Evolutionary conservation across 2,888 invertebrate genomes (phyloP).

Genomic region (Torymus aiolomorphi): DNA sequence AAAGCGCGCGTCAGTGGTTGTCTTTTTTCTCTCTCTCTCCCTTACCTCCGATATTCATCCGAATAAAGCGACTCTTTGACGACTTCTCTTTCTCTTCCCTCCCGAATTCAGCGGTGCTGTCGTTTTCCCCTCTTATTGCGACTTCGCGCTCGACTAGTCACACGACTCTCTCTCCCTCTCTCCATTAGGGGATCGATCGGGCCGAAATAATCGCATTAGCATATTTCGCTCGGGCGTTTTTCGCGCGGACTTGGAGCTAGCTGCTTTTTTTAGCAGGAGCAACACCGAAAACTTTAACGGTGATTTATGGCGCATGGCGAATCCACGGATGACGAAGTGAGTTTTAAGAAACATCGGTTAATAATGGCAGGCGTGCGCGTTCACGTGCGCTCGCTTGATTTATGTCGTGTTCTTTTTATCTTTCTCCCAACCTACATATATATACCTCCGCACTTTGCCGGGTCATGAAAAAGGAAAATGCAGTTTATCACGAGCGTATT

Average conservation of each 20-base stretch:
- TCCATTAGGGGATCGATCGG: background rate
- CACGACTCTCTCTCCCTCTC: background rate
- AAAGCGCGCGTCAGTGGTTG: too few species aligned
- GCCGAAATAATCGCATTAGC: background rate
- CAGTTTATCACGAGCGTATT: slow-evolving; percentile 33
- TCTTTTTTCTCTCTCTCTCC: background rate
- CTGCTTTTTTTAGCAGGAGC: too few species aligned
- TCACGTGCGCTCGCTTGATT: slow-evolving; percentile 11
- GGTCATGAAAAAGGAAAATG: slow-evolving; percentile 14
- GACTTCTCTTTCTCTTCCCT: background rate
- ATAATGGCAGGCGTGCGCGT: slow-evolving; percentile 10
- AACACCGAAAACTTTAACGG: background rate
- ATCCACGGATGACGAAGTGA: slow-evolving; percentile 19
- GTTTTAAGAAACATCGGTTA: slow-evolving; percentile 25
- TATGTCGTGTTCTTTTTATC: slow-evolving; percentile 36
- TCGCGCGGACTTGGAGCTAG: too few species aligned
- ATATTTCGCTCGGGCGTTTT: too few species aligned
- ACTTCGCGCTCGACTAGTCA: too few species aligned
- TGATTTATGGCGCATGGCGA: background rate
- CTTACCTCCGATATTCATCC: slow-evolving; percentile 24
- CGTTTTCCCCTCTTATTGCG: too few species aligned
- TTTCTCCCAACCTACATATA: background rate
- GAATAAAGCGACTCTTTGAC: slow-evolving; percentile 22
- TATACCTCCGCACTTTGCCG: too few species aligned
- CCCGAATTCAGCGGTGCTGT: background rate